Conservation (phyloP, 1,140 invertebrate genomes). For the Vanessa atalanta region DNA sequence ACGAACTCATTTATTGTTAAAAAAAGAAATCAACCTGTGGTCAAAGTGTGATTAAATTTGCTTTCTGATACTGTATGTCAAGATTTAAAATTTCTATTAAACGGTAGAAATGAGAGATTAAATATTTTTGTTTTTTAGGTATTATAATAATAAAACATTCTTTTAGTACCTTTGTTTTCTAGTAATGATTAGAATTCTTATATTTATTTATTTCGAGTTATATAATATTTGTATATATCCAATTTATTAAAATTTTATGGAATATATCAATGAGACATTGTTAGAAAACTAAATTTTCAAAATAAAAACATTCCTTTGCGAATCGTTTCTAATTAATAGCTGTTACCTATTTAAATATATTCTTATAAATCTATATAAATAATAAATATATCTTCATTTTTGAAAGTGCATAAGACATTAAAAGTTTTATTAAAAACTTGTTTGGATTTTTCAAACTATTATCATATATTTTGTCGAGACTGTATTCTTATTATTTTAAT, state of each 20-base stretch:
- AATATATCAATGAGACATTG: too few species aligned
- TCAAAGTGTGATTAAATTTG: background rate
- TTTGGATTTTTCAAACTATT: too few species aligned
- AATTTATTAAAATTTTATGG: background rate
- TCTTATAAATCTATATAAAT: too few species aligned
- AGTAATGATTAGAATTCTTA: background rate
- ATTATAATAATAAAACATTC: background rate
- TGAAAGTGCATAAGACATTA: too few species aligned
- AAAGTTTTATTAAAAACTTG: too few species aligned
- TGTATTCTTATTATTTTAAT: too few species aligned
- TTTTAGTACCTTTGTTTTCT: background rate
- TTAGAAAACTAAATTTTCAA: background rate
- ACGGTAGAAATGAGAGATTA: background rate
- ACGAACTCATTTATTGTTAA: background rate
- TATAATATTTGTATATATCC: constrained; percentile 20
- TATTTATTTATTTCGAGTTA: constrained; percentile 19
- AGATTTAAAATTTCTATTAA: constrained; percentile 20
- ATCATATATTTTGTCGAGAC: too few species aligned
- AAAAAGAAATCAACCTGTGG: background rate
- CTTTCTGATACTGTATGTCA: background rate
- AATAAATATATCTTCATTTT: too few species aligned
- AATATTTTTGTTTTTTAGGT: background rate
- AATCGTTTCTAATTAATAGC: too few species aligned
- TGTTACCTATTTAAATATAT: too few species aligned
- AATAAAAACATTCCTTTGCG: too few species aligned